phyloP scores from a whole-genome alignment of 1,140 invertebrate species.

The Mamestra configurata region DNA sequence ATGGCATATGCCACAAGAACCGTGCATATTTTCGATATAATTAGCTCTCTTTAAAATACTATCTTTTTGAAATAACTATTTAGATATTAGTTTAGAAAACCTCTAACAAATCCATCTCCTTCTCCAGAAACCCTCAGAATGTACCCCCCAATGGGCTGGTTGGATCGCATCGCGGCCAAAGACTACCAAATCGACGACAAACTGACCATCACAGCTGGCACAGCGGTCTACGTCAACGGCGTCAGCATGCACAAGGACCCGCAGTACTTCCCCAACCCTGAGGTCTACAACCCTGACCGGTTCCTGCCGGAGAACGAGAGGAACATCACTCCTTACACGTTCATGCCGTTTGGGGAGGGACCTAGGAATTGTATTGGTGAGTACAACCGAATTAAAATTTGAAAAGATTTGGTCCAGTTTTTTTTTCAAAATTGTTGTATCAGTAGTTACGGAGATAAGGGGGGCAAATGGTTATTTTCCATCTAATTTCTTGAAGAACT shows the following conservation, averaged over 20 bases:
- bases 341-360: constrained; percentile 90
- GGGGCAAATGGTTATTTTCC: no score
- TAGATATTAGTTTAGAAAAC: no score
- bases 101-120: not conserved
- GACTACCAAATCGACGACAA: constrained; percentile 77
- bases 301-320: constrained; percentile 84
- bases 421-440: no score
- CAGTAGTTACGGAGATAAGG: no score
- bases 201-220: constrained; percentile 70
- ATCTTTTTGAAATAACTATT: no score
- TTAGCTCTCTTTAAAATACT: no score
- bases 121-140: constrained; percentile 86
- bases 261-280: constrained; percentile 84
- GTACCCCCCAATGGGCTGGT: constrained; percentile 83
- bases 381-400: constrained; percentile 18
- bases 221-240: constrained; percentile 57
- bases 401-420: no score
- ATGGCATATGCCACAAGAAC: no score
- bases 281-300: constrained; percentile 87
- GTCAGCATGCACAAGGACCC: constrained; percentile 83
- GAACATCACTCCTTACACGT: constrained; percentile 72
- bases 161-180: constrained; percentile 74
- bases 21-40: no score
- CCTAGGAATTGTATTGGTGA: constrained; percentile 90
- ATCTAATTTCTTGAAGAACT: no score